Evolutionary conservation across 2,888 invertebrate genomes (phyloP).

Genomic region (Platypus cylindrus): DNA sequence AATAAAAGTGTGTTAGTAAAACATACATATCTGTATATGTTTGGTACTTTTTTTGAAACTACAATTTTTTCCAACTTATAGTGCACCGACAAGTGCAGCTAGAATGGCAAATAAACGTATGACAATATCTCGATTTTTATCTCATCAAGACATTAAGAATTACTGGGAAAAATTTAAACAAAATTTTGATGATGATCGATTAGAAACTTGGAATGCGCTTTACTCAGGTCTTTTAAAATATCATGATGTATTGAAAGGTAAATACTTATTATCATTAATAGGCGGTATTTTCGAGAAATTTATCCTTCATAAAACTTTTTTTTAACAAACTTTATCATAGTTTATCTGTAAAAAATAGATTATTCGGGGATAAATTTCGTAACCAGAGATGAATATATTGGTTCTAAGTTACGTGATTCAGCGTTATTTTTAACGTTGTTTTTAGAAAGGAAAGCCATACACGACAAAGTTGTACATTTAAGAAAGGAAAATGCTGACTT

Average conservation of each 20-base stretch:
- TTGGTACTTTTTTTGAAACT: too few species aligned
- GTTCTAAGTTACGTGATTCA: not conserved
- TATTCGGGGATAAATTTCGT: not conserved
- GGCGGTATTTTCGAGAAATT: too few species aligned
- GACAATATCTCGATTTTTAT: conserved; percentile 43
- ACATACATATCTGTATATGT: too few species aligned
- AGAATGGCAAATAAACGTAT: conserved; percentile 26
- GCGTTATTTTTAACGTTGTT: not conserved
- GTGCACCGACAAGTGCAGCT: conserved; percentile 28
- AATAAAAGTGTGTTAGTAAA: too few species aligned
- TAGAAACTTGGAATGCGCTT: conserved; percentile 59
- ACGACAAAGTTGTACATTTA: conserved; percentile 50
- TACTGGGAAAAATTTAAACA: conserved; percentile 57
- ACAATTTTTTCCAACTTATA: too few species aligned
- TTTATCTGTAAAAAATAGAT: not conserved
- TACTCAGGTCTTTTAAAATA: conserved; percentile 51
- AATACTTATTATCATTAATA: not conserved
- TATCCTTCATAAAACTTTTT: too few species aligned
- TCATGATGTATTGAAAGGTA: conserved; percentile 49
- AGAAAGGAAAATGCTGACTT: conserved; percentile 57
- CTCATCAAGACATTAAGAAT: conserved; percentile 42
- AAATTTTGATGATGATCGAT: conserved; percentile 47
- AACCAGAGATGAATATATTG: not conserved
- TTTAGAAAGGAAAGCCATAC: conserved; percentile 51
- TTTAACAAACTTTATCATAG: too few species aligned